Evolutionary conservation across 2,113 vertebrate genomes (phyloP), one percentile per base, ranked within the genome.

Genomic region (Nothobranchius furzeri): DNA sequence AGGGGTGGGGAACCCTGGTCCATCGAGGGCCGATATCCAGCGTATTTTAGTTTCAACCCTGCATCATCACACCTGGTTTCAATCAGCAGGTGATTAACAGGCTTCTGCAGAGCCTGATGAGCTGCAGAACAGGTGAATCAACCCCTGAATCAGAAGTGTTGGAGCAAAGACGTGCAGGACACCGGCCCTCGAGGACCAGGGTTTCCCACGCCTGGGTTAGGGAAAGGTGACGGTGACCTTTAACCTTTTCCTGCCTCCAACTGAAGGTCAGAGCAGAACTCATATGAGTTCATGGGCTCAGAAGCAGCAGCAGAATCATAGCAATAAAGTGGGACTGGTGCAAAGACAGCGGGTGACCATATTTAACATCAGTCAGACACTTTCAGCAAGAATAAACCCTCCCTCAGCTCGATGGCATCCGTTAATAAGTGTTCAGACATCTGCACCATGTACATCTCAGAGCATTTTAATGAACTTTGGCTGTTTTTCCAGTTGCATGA

Each of bases 211-310:
- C 20, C 20, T 20, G 20, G 60, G 88, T 70, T 70, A 36, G 46
- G 48, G 58, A 65, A 78, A 70, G 74, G 50, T 56, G 55, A 74
- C 53, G 52, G 13, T 35, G 58, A 82, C 68, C 70, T 74, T 61
- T 75, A 13, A 52, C 70, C 52, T 70, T 42, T 60, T 12, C 4
- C 76, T 75, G 59, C n/a, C 43, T 54, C 64, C 20, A 76, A 50
- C 51, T 60, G 15, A 70, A 43, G 1, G 57, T 3, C 57, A 70
- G 62, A 56, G 35, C 67, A 60, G 50, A 15, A 50, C 37, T 55
- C 40, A 49, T 9, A 54, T 57, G 9, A 17, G 49, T 0, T n/a
- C 35, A 30, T 4, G 30, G 30, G 30, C 20, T 20, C 20, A 20
- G 20, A 20, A 1, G 20, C 20, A 20, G 20, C 63, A 69, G 74